These are phyloP conservation scores for Girardinus metallicus DNA, from an alignment of 2,797 vertebrate species.

Conservation along the genomic window DNA sequence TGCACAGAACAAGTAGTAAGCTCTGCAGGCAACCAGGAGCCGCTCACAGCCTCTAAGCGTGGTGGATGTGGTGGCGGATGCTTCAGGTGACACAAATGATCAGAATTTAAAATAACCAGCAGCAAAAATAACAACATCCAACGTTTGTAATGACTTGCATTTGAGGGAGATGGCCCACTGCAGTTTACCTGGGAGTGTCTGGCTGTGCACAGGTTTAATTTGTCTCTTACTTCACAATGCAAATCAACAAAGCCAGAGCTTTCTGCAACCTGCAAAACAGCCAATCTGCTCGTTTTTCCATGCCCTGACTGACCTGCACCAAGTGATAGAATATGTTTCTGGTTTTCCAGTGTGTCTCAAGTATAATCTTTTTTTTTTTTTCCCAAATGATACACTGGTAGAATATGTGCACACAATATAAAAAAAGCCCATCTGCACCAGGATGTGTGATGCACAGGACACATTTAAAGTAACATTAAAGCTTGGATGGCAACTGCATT, in stretches of 20 bases:
- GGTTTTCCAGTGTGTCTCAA: slow-evolving; percentile 14
- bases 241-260: slow-evolving; percentile 15
- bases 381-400: slow-evolving; percentile 14
- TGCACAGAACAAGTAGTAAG: not conserved
- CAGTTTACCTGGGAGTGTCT: slow-evolving; percentile 3
- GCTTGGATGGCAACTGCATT: slow-evolving; percentile 12
- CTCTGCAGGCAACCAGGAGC: not conserved
- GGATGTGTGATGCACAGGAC: not conserved
- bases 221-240: slow-evolving; percentile 9
- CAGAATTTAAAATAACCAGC: not conserved
- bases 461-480: slow-evolving; percentile 8
- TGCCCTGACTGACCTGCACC: slow-evolving; percentile 19
- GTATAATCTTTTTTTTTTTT: slow-evolving; percentile 28
- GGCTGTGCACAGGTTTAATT: slow-evolving; percentile 12
- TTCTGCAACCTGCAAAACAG: slow-evolving; percentile 29
- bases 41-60: not conserved
- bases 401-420: not conserved
- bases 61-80: not conserved
- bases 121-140: slow-evolving; percentile 4
- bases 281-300: not conserved
- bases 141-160: not conserved
- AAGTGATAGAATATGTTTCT: slow-evolving; percentile 15
- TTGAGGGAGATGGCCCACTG: not conserved
- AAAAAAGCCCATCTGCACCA: not conserved
- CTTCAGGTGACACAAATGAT: not conserved